phyloP scores from a whole-genome alignment of 2,797 vertebrate genomes.

The Bryconaethiops microstoma region DNA sequence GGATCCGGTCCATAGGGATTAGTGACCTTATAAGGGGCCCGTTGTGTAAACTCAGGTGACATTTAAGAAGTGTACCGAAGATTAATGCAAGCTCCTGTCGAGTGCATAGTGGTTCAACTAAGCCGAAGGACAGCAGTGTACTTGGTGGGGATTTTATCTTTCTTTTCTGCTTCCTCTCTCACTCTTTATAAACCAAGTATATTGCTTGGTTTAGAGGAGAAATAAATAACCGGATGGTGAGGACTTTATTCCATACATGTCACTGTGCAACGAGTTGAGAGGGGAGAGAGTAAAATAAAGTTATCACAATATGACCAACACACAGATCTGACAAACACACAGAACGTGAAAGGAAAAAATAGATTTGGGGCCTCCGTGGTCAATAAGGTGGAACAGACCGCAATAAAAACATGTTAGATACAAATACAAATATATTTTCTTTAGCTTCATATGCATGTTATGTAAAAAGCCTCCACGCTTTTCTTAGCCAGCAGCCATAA shows the following conservation, averaged over 20 bases:
- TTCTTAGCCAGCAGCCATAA: slow-evolving; percentile 50
- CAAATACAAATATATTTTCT: neutral
- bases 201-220: slow-evolving; percentile 12
- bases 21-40: slow-evolving; percentile 7
- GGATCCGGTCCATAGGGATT: slow-evolving; percentile 28
- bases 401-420: too few species aligned
- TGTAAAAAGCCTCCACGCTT: neutral
- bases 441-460: neutral
- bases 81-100: slow-evolving; percentile 29
- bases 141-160: slow-evolving; percentile 36
- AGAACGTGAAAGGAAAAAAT: too few species aligned
- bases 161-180: slow-evolving; percentile 26
- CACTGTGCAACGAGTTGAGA: neutral
- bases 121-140: slow-evolving; percentile 18
- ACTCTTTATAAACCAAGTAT: slow-evolving; percentile 17
- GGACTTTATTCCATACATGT: slow-evolving; percentile 16
- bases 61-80: slow-evolving; percentile 28
- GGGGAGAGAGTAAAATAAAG: neutral
- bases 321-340: neutral
- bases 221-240: slow-evolving; percentile 21
- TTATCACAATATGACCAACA: neutral
- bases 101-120: slow-evolving; percentile 23
- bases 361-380: neutral
- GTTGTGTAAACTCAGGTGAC: slow-evolving; percentile 21
- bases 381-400: neutral